Conservation (phyloP, 2,113 vertebrate species). For the Malurus melanocephalus region DNA sequence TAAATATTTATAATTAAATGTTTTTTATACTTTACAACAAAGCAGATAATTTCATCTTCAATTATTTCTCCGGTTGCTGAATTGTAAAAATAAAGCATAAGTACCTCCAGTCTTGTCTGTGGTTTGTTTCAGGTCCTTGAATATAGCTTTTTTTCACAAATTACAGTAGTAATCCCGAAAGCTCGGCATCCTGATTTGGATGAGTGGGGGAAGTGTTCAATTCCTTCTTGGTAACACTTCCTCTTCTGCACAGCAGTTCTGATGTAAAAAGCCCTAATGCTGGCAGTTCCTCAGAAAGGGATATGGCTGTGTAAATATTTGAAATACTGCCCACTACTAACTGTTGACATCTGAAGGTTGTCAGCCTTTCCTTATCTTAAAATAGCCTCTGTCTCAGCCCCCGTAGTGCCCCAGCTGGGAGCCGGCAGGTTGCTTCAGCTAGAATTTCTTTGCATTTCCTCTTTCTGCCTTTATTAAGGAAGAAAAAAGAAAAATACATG, state of each 20-base stretch:
- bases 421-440: background rate
- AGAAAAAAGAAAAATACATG: background rate
- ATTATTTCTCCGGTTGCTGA: slow-evolving; percentile 62
- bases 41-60: slow-evolving; percentile 59
- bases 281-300: background rate
- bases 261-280: background rate
- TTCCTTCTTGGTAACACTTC: background rate
- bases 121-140: background rate
- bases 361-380: background rate
- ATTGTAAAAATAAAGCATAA: slow-evolving; percentile 53
- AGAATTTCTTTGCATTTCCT: background rate
- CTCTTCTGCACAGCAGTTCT: background rate
- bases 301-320: background rate
- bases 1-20: slow-evolving; percentile 73
- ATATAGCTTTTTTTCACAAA: background rate
- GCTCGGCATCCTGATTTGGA: rapidly evolving
- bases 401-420: background rate
- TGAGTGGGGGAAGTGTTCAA: background rate
- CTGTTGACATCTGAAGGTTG: background rate
- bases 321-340: background rate
- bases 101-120: slow-evolving; percentile 10
- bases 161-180: background rate
- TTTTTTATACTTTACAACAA: slow-evolving; percentile 70
- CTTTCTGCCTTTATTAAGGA: background rate
- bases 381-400: background rate